Conservation (phyloP, 2,113 vertebrate genomes). For the Melanerpes aurifrons region DNA sequence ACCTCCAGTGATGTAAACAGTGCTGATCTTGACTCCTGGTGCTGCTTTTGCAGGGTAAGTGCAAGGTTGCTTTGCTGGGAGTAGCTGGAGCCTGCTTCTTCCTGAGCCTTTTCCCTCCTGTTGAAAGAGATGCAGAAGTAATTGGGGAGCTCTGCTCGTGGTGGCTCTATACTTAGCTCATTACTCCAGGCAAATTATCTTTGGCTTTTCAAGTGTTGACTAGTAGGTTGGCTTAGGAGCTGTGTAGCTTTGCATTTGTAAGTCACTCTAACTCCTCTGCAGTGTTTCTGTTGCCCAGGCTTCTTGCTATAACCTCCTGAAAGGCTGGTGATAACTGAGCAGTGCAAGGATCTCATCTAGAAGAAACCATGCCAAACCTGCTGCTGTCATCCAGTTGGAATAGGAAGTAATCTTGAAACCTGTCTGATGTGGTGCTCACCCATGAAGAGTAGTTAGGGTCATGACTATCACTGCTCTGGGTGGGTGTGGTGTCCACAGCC, state of each 20-base stretch:
- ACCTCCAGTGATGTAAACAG: not conserved
- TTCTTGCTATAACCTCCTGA: not conserved
- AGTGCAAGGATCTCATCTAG: not conserved
- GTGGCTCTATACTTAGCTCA: not conserved
- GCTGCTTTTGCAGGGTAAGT: not conserved
- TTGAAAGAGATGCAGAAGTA: not conserved
- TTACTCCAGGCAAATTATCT: slow-evolving; percentile 22
- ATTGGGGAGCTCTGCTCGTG: not conserved
- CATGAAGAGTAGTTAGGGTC: not conserved
- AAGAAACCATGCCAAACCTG: not conserved
- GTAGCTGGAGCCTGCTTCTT: not conserved
- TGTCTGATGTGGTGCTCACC: not conserved
- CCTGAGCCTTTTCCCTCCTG: not conserved
- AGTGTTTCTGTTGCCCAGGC: not conserved
- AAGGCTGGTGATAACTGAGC: not conserved
- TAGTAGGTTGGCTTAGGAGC: not conserved
- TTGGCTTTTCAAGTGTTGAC: not conserved
- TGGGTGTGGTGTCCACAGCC: not conserved
- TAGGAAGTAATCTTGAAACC: not conserved
- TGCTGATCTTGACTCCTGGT: not conserved
- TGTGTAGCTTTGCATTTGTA: not conserved
- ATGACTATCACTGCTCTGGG: not conserved
- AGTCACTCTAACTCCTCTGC: not conserved
- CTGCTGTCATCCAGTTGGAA: not conserved
- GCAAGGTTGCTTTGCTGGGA: not conserved